Evolutionary conservation across 2,888 invertebrate species (phyloP), one percentile per base, ranked within the genome.

Genomic region (Leucozona laternaria): DNA sequence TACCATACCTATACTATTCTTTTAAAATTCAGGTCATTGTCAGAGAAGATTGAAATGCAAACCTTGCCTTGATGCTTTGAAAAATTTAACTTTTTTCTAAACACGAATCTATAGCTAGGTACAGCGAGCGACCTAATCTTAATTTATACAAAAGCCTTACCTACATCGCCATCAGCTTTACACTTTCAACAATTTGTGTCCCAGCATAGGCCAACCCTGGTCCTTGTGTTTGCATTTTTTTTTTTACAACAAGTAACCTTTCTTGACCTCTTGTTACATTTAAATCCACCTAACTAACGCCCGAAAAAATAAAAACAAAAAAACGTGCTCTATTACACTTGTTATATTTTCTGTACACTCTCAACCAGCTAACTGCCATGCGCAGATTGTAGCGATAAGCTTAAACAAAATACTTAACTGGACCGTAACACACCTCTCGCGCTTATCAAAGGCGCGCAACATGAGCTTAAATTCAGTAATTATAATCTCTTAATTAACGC

Each of bases 401-500:
- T 22, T 22, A 71, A 79, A 82, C 62, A 79, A 86, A 62, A 66
- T 77, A 71, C 79, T 60, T 50, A 81, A 85, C 72, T 48, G 77
- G 72, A 48, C 70, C 70, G 48, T 25, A 81, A 82, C 86, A 86
- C 86, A 71, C 86, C 86, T 78, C 68, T 68, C 28, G 68, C 20
- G 68, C 86, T 86, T 86, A 86, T 82, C 86, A 73, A 57, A 68
- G 68, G 28, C 55, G 68, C 79, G 10, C 55, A 79, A 80, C 80
- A 79, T 48, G 60, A 28, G 81, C 85, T 70, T 77, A 55, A 78
- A 86, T 82, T 79, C 82, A 79, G 78, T 86, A 86, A 86, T 86
- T 86, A 86, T 86, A 79, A 86, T 86, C 86, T 86, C 86, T 86
- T 86, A 86, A 86, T 86, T 86, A 86, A 86, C 86, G 86, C 86